Evolutionary conservation across 2,797 vertebrate genomes (phyloP), one percentile per base, ranked within the genome.

Genomic region (Odontamblyopus rebecca): DNA sequence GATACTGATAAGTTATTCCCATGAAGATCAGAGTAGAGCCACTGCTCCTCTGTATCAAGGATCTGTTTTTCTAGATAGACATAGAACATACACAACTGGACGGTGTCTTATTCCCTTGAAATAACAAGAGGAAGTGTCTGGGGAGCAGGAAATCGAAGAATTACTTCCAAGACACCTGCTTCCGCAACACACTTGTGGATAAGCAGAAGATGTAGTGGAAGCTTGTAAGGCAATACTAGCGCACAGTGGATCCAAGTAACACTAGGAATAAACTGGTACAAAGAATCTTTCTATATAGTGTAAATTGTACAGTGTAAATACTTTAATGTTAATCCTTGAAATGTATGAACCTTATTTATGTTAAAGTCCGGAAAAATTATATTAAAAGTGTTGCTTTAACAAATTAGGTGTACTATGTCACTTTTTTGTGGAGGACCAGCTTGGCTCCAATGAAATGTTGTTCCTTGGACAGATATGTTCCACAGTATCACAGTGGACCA

Each of bases 121-220:
- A 60, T 29, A 60, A 60, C 26, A 60, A 60, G 27, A 60, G 57
- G 57, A 60, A 60, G 27, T 60, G 13, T 60, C 27, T 60, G 27
- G 27, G 57, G 27, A 60, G 57, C 27, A 27, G 27, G 27, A 60
- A 29, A 29, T 60, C 57, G 15, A 27, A 27, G 16, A 60, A 60
- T 29, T 29, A 13, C 26, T 29, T 60, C 11, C 5, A 27, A 29
- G n/a, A 60, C 57, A 60, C 57, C 57, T 60, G 57, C 13, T 29
- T 60, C 57, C 57, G 11, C 27, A 29, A 18, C 57, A 60, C 27
- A 30, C 5, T 13, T 56, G 23, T 26, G 23, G 23, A 57, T 57
- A 23, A 26, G 23, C 23, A 16, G 57, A 29, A 59, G 57, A 59
- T 29, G 57, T 13, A 59, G 13, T 29, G 57, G 57, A 23, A 23